Percentiles rank a stretch among this genome's conserved stretches.
These are phyloP conservation scores for Arnoldichthys spilopterus DNA, from an alignment of 2,797 vertebrate genomes.

Conservation along the genomic window DNA sequence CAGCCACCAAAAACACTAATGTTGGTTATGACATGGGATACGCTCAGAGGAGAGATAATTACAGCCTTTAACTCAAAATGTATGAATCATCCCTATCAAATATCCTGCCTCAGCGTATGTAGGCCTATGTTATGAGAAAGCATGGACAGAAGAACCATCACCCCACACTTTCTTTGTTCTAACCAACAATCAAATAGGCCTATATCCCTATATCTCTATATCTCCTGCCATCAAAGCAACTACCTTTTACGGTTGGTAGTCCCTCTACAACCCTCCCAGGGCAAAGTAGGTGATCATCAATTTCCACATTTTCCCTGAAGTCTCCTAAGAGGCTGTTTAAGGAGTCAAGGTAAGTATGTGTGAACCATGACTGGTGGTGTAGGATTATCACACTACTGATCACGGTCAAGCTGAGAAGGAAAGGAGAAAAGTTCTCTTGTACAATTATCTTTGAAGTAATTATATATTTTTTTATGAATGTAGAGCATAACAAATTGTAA, in stretches of 20 bases:
- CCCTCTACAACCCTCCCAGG: not conserved
- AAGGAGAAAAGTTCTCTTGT: too few relatives aligned
- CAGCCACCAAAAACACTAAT: not conserved
- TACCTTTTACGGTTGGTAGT: not conserved
- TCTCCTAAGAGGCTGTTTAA: not conserved
- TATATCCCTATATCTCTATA: too few relatives aligned
- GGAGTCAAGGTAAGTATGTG: not conserved
- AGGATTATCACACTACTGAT: not conserved
- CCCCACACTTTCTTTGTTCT: constrained; percentile 38
- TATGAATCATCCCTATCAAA: not conserved
- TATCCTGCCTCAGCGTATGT: not conserved
- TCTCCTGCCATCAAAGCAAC: constrained; percentile 24
- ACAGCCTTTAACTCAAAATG: not conserved
- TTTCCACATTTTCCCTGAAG: not conserved
- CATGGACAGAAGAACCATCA: not conserved
- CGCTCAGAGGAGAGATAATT: not conserved
- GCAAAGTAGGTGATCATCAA: not conserved
- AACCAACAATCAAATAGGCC: constrained; percentile 38
- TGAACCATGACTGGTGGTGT: not conserved
- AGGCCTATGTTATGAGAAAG: not conserved
- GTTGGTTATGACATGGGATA: not conserved
- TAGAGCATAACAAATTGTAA: too few relatives aligned
- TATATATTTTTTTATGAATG: too few relatives aligned
- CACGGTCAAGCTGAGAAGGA: too few relatives aligned
- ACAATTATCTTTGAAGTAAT: too few relatives aligned